Conservation (phyloP, 64 coral and sea anemone genomes). For the Stichodactyla helianthus region DNA sequence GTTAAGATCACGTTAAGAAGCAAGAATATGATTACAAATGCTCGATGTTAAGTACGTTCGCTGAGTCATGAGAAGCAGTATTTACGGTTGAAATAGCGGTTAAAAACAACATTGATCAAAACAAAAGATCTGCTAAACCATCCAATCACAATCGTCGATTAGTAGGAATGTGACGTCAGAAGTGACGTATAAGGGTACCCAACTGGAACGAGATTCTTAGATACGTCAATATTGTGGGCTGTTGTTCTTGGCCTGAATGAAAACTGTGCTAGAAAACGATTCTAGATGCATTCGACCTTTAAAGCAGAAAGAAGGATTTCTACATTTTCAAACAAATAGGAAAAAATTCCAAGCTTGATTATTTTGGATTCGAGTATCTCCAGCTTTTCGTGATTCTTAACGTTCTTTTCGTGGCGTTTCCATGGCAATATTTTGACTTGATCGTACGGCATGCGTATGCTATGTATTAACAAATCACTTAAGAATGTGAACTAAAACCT, state of each 20-base stretch:
- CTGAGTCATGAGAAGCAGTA: neutral
- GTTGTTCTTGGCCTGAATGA: neutral
- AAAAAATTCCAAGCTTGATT: neutral
- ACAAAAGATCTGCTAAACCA: neutral
- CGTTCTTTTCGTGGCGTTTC: neutral
- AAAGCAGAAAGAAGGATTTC: neutral
- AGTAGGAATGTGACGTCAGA: neutral
- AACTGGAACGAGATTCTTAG: neutral
- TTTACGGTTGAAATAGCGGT: neutral
- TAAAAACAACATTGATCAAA: neutral
- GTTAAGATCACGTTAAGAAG: neutral
- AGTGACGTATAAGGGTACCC: neutral
- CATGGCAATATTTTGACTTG: neutral
- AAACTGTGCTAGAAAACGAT: neutral
- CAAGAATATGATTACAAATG: neutral
- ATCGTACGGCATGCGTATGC: neutral
- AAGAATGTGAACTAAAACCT: neutral
- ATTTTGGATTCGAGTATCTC: neutral
- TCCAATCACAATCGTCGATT: neutral
- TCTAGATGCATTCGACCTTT: neutral
- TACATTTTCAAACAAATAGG: neutral
- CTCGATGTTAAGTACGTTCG: neutral
- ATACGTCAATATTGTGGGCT: slow-evolving; percentile 14
- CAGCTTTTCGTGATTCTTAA: neutral
- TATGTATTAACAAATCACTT: neutral